Percentiles rank a stretch among this genome's conserved stretches.
Conservation (phyloP, 2,113 vertebrate species). For the Melospiza georgiana region DNA sequence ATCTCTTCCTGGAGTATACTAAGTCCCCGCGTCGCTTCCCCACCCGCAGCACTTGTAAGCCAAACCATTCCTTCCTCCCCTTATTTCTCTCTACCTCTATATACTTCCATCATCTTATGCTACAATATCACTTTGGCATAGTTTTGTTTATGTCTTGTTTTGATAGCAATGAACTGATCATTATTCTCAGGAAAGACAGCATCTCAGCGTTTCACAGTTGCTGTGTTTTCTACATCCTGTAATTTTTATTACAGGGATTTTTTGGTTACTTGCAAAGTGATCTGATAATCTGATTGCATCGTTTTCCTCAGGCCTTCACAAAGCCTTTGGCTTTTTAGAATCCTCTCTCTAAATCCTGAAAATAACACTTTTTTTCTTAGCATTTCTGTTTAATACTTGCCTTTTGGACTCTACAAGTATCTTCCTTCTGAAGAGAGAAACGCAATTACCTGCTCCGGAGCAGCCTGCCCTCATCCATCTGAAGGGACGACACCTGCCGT, state of each 20-base stretch:
- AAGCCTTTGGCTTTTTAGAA: not conserved
- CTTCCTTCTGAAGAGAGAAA: not conserved
- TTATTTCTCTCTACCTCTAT: not conserved
- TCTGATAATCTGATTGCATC: not conserved
- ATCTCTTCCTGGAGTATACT: not conserved
- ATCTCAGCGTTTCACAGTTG: not conserved
- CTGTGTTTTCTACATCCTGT: not conserved
- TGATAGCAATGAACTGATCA: not conserved
- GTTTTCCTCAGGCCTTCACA: not conserved
- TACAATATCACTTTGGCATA: not conserved
- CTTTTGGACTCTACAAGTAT: not conserved
- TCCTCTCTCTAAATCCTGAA: not conserved
- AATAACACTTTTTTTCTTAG: conserved; percentile 13
- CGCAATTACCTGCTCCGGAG: not conserved
- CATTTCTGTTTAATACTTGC: not conserved
- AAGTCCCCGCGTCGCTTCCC: not conserved
- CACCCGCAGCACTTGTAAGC: not conserved
- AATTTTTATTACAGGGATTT: not conserved
- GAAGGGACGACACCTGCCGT: not conserved
- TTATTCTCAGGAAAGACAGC: not conserved
- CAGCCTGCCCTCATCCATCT: not conserved
- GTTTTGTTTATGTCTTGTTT: not conserved
- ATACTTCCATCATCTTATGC: not conserved
- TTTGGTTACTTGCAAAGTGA: not conserved
- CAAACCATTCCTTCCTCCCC: not conserved